A percentile compares a stretch with the other conserved stretches of the same genome.
Evolutionary conservation across 2,113 vertebrate genomes (phyloP).

Genomic region (Meles meles): DNA sequence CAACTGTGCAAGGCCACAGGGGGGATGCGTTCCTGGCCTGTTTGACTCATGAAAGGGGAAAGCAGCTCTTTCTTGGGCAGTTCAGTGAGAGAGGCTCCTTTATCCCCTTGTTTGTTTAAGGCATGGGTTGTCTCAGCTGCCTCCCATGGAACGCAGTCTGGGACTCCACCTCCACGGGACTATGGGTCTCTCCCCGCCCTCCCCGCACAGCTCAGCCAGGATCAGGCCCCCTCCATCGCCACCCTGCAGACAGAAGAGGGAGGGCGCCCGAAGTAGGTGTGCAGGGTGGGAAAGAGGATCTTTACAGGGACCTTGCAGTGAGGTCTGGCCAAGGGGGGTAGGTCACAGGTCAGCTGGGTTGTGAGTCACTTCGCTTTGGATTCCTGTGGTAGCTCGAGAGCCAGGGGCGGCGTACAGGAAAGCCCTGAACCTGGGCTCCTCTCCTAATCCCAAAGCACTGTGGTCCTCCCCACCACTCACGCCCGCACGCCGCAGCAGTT

Average conservation of each 20-base stretch:
- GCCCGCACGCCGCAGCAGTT: rapidly evolving
- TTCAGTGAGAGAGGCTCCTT: neutral
- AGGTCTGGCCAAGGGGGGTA: neutral
- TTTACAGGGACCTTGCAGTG: neutral
- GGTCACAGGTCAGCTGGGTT: neutral
- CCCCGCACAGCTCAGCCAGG: neutral
- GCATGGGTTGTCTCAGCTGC: neutral
- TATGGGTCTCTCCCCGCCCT: neutral
- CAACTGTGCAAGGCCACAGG: neutral
- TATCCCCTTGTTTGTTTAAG: neutral
- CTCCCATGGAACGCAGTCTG: neutral
- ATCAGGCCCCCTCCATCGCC: no score
- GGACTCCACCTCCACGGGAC: neutral
- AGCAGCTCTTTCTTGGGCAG: neutral
- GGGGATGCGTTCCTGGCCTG: neutral
- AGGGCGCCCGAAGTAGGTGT: neutral
- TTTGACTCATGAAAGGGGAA: neutral
- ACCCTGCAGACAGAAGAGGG: neutral
- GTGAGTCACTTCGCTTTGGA: neutral
- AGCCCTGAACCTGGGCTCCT: neutral
- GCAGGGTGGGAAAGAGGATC: neutral
- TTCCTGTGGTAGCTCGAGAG: neutral
- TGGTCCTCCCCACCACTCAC: neutral
- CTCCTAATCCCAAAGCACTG: neutral
- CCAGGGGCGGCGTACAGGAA: neutral